These are phyloP conservation scores for Eonycteris spelaea DNA, from an alignment of 2,113 vertebrate species.

Conservation along the genomic window DNA sequence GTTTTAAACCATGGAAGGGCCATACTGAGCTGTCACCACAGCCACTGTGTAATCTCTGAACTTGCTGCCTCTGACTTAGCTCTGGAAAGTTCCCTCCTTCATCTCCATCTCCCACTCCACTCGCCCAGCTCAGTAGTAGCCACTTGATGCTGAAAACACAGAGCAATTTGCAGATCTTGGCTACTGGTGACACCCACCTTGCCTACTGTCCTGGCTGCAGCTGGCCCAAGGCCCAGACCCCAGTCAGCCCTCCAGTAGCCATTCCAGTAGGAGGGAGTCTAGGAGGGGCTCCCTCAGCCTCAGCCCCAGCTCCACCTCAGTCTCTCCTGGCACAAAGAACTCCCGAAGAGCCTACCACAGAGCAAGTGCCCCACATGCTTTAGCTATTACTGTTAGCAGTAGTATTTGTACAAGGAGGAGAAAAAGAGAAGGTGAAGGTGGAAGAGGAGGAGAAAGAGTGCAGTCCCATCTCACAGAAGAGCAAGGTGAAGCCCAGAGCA, in stretches of 20 bases:
- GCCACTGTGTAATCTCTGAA: neutral
- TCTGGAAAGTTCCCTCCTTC: neutral
- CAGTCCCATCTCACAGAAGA: neutral
- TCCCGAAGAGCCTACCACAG: neutral
- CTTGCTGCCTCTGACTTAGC: neutral
- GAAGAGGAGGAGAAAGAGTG: neutral
- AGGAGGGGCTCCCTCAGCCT: neutral
- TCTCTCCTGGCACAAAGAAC: neutral
- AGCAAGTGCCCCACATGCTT: neutral
- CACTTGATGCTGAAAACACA: neutral
- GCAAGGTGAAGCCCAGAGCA: neutral
- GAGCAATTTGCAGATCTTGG: neutral
- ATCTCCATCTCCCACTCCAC: too few relatives aligned
- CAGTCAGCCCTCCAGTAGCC: neutral
- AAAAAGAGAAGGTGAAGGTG: neutral
- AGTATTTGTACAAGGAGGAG: neutral
- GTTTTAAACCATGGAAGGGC: neutral
- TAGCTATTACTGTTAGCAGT: neutral
- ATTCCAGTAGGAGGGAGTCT: neutral
- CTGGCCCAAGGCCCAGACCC: neutral
- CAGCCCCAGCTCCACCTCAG: neutral
- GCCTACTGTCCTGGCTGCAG: neutral
- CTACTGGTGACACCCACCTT: neutral
- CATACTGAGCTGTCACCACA: neutral
- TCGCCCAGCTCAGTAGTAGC: neutral